Percentiles rank a stretch among this genome's conserved stretches.
Evolutionary conservation across 1,140 invertebrate genomes (phyloP).

Genomic region (Neuroterus valhalla): DNA sequence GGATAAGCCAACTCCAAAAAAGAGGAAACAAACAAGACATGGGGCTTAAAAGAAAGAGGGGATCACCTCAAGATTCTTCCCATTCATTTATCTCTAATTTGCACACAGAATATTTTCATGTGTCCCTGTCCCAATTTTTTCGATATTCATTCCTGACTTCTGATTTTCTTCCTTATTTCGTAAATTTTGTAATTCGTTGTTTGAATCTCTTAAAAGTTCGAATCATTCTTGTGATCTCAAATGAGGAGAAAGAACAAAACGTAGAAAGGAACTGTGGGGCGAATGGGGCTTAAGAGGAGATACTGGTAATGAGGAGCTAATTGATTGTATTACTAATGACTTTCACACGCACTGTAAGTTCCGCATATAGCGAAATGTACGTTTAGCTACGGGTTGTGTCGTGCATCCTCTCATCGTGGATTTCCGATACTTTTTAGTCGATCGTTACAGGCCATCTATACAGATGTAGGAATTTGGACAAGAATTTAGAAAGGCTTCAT

Average conservation of each 20-base stretch:
- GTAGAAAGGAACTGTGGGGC: conserved; percentile 33
- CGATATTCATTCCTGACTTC: not conserved
- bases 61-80: too few relatives aligned
- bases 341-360: conserved; percentile 36
- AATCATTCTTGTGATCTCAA: not conserved
- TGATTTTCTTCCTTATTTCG: too few relatives aligned
- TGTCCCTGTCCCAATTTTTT: not conserved
- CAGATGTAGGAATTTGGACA: too few relatives aligned
- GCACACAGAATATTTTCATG: not conserved
- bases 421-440: not conserved
- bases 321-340: conserved; percentile 69
- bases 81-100: too few relatives aligned
- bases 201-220: not conserved
- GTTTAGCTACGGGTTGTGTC: not conserved
- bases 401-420: not conserved
- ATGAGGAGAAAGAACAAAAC: conserved; percentile 33
- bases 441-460: too few relatives aligned
- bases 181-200: not conserved
- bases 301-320: conserved; percentile 66
- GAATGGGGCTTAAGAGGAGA: conserved; percentile 45
- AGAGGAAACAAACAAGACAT: too few relatives aligned
- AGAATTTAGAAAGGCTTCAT: too few relatives aligned
- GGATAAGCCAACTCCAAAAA: too few relatives aligned
- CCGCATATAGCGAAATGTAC: conserved; percentile 1
- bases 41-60: too few relatives aligned